Evolutionary conservation across 2,113 vertebrate genomes (phyloP), one percentile per base, ranked within the genome.

Genomic region (Pterocles gutturalis): DNA sequence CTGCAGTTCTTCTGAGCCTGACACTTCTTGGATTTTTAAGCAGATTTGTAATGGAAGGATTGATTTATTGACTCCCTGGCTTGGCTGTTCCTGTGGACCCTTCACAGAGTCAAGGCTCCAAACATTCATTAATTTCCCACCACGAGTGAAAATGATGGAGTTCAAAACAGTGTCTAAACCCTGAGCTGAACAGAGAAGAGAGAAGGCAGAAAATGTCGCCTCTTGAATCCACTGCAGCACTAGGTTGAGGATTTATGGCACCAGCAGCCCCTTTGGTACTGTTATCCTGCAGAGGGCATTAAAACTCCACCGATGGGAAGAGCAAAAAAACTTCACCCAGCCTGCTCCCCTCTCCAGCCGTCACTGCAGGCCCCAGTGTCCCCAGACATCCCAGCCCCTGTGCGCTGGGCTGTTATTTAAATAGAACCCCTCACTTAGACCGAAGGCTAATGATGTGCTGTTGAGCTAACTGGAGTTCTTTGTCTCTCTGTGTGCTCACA

Each of bases 221-320:
- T 66, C 28, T 49, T 25, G 17, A 85, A 46, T 87, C 82, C 58
- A 26, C 28, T 19, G 2, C 41, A 49, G 61, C 45, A 15, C 29
- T 60, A 28, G 8, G 1, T 29, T 29, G 48, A 83, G 57, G 60
- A 80, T 86, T 93, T 87, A 65, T 1, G 4, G 36, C 58, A 38
- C 34, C 48, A 86, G 66, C 34, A 72, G 73, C 82, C 76, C 80
- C 83, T 84, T 31, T 83, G 94, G 89, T 89, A 43, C 73, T 8
- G 28, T 76, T 91, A 70, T 83, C 87, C 96, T 97, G 93, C 90
- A 97, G 96, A 94, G 94, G 97, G 96, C 96, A 96, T 96, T 91
- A 78, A 90, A 88, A 96, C 91, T 93, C 96, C 93, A 90, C 80
- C 2, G 4, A 84, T 82, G 41, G 84, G 71, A 90, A 11, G 36